These are phyloP conservation scores for Acronicta aceris DNA, from an alignment of 2,888 invertebrate genomes.

Conservation along the genomic window DNA sequence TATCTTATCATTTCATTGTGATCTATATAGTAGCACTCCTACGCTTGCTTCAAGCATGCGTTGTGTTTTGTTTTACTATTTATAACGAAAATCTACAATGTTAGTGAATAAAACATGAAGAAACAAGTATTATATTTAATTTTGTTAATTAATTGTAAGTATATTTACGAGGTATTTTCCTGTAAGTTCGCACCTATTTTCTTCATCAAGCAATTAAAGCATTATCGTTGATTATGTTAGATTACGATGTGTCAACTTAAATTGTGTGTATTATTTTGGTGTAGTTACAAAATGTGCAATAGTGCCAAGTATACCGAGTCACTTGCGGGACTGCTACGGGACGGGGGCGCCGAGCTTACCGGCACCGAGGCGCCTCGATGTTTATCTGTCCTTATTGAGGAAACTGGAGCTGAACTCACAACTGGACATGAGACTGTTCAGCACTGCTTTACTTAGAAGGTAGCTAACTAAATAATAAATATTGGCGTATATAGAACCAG, in stretches of 20 bases:
- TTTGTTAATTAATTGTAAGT: conserved; percentile 70
- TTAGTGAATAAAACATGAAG: conserved; percentile 63
- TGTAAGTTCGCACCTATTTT: neutral
- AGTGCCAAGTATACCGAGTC: conserved; percentile 86
- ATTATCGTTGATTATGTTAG: conserved; percentile 20
- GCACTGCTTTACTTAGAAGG: conserved; percentile 89
- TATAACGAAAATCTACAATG: conserved; percentile 51
- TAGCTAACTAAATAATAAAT: conserved; percentile 63
- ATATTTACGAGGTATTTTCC: conserved; percentile 17
- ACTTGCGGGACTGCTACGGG: conserved; percentile 90
- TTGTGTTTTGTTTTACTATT: conserved; percentile 59
- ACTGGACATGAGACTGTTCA: conserved; percentile 88
- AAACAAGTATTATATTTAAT: conserved; percentile 51
- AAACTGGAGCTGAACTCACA: conserved; percentile 89
- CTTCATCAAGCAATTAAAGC: conserved; percentile 3
- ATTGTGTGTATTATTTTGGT: conserved; percentile 25
- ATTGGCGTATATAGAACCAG: neutral
- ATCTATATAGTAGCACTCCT: conserved; percentile 67
- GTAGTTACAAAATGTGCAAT: conserved; percentile 72
- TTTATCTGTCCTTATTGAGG: conserved; percentile 90
- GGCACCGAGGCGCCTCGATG: conserved; percentile 89
- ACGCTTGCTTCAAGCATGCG: conserved; percentile 58
- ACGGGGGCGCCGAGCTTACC: conserved; percentile 80
- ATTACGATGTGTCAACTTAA: conserved; percentile 5
- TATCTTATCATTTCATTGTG: conserved; percentile 77